phyloP scores from a whole-genome alignment of 2,797 vertebrate genomes.

The Sebastes hopkinsi region DNA sequence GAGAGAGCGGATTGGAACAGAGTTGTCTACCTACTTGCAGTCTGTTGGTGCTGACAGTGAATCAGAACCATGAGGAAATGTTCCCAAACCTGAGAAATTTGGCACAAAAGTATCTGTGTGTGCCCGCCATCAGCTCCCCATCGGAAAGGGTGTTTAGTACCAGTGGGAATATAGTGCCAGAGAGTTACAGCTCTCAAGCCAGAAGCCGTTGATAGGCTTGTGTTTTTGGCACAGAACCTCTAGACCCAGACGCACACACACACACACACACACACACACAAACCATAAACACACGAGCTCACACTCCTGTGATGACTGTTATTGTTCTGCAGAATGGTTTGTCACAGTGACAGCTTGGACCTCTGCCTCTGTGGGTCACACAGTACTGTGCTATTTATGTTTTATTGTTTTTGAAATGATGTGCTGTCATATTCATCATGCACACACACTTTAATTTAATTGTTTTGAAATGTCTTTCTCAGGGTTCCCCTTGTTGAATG shows the following conservation, averaged over 20 bases:
- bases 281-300: neutral
- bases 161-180: neutral
- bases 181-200: neutral
- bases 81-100: neutral
- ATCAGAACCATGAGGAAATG: neutral
- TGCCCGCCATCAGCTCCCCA: neutral
- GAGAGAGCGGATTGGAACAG: neutral
- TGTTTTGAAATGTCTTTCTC: neutral
- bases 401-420: neutral
- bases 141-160: neutral
- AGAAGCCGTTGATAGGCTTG: neutral
- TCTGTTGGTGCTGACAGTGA: conserved; percentile 16
- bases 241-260: neutral
- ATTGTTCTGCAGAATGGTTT: neutral
- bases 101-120: neutral
- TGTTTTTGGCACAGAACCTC: neutral
- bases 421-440: neutral
- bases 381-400: neutral
- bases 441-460: neutral
- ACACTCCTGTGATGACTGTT: neutral
- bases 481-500: neutral
- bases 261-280: neutral
- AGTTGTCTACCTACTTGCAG: conserved; percentile 1
- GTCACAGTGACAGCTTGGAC: neutral
- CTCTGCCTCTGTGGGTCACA: neutral